phyloP scores from a whole-genome alignment of 1,140 invertebrate genomes.

The Luehdorfia chinensis region DNA sequence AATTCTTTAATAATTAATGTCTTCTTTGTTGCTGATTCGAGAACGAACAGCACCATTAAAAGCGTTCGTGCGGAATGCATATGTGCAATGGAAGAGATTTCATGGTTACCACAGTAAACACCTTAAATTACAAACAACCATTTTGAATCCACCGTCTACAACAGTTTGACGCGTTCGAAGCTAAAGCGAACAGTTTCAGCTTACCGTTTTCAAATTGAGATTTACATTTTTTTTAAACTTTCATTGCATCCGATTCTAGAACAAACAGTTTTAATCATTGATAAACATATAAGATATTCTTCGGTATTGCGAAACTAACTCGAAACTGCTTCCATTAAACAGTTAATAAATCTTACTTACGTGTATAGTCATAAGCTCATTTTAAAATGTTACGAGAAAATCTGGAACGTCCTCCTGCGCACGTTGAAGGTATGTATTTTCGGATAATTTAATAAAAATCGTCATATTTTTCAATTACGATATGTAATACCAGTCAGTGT shows the following conservation, averaged over 20 bases:
- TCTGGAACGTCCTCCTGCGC: conserved; percentile 16
- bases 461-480: too few species aligned
- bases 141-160: conserved; percentile 44
- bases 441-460: too few species aligned
- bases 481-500: too few species aligned
- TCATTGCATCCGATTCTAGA: too few species aligned
- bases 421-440: conserved; percentile 27
- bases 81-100: conserved; percentile 12
- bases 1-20: too few species aligned
- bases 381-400: conserved; percentile 21
- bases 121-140: conserved; percentile 41
- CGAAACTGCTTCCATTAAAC: too few species aligned
- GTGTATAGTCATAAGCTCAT: too few species aligned
- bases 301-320: too few species aligned
- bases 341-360: too few species aligned
- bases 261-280: too few species aligned
- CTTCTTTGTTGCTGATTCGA: conserved; percentile 4
- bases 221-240: not conserved
- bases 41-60: not conserved
- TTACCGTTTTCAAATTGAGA: not conserved
- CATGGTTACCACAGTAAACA: conserved; percentile 16
- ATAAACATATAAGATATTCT: too few species aligned
- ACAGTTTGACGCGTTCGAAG: conserved; percentile 43
- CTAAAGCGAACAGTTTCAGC: not conserved
- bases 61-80: conserved; percentile 8